phyloP scores from a whole-genome alignment of 2,797 vertebrate genomes.

The Paguma larvata region DNA sequence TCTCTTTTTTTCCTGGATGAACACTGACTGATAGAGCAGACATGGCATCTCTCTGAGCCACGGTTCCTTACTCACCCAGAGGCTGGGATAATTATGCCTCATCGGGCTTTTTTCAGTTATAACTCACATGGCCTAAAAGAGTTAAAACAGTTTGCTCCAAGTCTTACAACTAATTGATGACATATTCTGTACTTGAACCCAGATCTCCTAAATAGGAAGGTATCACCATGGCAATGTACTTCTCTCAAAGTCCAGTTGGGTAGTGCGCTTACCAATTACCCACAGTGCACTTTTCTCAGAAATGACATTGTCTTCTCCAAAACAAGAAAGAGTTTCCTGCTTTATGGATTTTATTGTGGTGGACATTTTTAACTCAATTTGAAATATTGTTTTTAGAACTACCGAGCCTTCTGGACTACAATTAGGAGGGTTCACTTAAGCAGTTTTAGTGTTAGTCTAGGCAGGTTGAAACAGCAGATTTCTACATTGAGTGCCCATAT shows the following conservation, averaged over 20 bases:
- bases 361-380: constrained; percentile 21
- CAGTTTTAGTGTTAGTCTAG: constrained; percentile 13
- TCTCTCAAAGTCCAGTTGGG: neutral
- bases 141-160: neutral
- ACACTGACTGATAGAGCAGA: neutral
- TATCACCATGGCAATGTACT: neutral
- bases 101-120: neutral
- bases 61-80: neutral
- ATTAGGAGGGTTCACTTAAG: neutral
- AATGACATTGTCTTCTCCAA: neutral
- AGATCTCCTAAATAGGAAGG: neutral
- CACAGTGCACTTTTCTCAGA: neutral
- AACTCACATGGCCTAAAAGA: neutral
- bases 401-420: constrained; percentile 49
- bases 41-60: neutral
- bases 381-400: constrained; percentile 16
- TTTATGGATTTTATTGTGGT: constrained; percentile 3
- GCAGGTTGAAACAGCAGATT: constrained; percentile 66
- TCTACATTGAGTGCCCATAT: constrained; percentile 36
- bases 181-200: neutral
- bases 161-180: neutral
- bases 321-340: neutral
- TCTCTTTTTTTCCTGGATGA: neutral
- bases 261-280: neutral
- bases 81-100: neutral